phyloP scores from a whole-genome alignment of 1,140 invertebrate species.

The Drosophila grimshawi region DNA sequence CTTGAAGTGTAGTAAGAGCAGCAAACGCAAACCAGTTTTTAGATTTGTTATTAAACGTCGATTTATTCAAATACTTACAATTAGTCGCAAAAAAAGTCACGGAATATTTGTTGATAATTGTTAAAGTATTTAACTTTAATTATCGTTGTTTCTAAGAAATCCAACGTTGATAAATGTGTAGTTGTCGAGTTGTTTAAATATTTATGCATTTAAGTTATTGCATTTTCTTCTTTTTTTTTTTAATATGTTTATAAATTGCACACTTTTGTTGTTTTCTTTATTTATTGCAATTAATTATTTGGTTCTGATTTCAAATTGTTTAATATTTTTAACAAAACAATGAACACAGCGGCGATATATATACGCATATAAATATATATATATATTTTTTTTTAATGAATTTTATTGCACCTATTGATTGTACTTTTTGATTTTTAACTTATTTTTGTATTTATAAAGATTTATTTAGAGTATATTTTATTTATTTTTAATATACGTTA shows the following conservation, averaged over 20 bases:
- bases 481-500: background rate
- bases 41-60: background rate
- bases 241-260: conserved; percentile 12
- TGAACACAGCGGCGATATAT: conserved; percentile 47
- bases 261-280: conserved; percentile 13
- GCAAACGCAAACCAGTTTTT: conserved; percentile 31
- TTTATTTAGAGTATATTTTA: conserved; percentile 12
- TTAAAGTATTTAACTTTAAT: background rate
- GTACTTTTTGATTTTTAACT: conserved; percentile 42
- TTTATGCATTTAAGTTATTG: background rate
- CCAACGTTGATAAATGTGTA: background rate
- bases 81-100: conserved; percentile 11
- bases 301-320: conserved; percentile 21
- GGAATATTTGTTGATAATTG: background rate
- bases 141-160: background rate
- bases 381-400: conserved; percentile 23
- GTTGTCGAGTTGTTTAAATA: background rate
- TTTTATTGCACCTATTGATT: conserved; percentile 53
- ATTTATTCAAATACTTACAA: conserved; percentile 28
- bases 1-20: background rate
- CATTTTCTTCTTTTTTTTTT: background rate
- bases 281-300: background rate
- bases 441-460: conserved; percentile 10
- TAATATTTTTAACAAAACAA: conserved; percentile 27
- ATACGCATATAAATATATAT: background rate